These are phyloP conservation scores for Proteles cristata DNA, from an alignment of 2,113 vertebrate genomes.

Conservation along the genomic window DNA sequence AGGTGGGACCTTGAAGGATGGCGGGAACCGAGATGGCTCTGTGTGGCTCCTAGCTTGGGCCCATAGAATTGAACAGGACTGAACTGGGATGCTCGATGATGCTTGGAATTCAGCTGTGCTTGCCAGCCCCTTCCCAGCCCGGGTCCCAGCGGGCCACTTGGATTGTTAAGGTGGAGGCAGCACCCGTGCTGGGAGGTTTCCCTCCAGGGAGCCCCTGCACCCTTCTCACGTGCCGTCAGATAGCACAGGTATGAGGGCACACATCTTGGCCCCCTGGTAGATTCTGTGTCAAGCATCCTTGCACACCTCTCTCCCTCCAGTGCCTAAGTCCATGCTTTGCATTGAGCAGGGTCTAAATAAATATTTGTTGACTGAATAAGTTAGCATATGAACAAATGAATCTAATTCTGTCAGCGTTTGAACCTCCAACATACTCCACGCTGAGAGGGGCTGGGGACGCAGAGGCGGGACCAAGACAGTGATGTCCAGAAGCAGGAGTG, in stretches of 20 bases:
- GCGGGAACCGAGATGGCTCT: background rate
- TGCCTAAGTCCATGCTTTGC: background rate
- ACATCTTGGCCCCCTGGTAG: background rate
- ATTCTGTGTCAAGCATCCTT: background rate
- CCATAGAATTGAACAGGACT: background rate
- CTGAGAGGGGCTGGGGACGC: background rate
- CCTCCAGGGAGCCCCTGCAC: background rate
- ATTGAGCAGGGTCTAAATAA: background rate
- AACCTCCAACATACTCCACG: background rate
- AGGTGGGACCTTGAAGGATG: background rate
- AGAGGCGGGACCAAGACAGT: rapidly evolving
- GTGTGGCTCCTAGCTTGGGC: background rate
- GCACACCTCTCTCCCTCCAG: rapidly evolving
- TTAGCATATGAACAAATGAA: background rate
- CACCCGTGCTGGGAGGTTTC: background rate
- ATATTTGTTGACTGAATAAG: background rate
- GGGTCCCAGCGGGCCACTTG: background rate
- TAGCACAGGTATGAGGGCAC: background rate
- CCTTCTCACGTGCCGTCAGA: background rate
- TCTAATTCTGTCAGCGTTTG: background rate
- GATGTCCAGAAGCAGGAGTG: background rate
- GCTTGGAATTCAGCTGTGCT: background rate
- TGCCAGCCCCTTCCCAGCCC: background rate
- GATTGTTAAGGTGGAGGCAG: background rate
- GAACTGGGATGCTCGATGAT: background rate